A percentile compares a stretch with the other conserved stretches of the same genome.
phyloP scores from a whole-genome alignment of 2,113 vertebrate species.

The Ancistrus triradiatus region DNA sequence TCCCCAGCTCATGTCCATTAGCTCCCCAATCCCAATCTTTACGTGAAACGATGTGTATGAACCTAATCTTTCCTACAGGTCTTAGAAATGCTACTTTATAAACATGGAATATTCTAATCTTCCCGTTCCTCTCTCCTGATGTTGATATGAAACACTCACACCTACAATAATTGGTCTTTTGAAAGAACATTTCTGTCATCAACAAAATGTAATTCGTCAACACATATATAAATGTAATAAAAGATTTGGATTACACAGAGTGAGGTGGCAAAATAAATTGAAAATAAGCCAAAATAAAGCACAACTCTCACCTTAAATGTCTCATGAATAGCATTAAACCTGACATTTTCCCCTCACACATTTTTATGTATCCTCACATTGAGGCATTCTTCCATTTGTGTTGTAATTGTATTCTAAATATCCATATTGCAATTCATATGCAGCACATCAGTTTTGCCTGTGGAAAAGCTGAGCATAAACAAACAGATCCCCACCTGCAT shows the following conservation, averaged over 20 bases:
- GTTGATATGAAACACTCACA: constrained; percentile 12
- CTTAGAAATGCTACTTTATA: constrained; percentile 43
- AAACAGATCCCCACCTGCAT: constrained; percentile 47
- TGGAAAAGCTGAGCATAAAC: constrained; percentile 41
- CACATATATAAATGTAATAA: constrained; percentile 15
- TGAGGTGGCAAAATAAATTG: not conserved
- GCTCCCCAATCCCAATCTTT: constrained; percentile 21
- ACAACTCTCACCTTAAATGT: constrained; percentile 8
- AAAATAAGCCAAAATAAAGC: not conserved
- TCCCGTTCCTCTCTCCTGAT: constrained; percentile 31
- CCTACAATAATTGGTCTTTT: constrained; percentile 2
- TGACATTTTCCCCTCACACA: constrained; percentile 12
- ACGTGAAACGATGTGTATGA: constrained; percentile 27
- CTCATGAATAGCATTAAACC: constrained; percentile 22
- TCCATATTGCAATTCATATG: constrained; percentile 30
- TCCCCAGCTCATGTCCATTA: constrained; percentile 4
- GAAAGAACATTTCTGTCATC: constrained; percentile 3
- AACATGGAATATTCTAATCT: constrained; percentile 45
- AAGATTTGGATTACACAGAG: constrained; percentile 1
- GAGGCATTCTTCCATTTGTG: not conserved
- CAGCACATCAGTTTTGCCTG: constrained; percentile 8
- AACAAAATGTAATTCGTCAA: not conserved
- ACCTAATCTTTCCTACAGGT: constrained; percentile 25
- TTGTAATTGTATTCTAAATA: constrained; percentile 20
- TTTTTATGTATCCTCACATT: not conserved